These are phyloP conservation scores for Ptilonorhynchus violaceus DNA, from an alignment of 2,113 vertebrate species.

Conservation along the genomic window DNA sequence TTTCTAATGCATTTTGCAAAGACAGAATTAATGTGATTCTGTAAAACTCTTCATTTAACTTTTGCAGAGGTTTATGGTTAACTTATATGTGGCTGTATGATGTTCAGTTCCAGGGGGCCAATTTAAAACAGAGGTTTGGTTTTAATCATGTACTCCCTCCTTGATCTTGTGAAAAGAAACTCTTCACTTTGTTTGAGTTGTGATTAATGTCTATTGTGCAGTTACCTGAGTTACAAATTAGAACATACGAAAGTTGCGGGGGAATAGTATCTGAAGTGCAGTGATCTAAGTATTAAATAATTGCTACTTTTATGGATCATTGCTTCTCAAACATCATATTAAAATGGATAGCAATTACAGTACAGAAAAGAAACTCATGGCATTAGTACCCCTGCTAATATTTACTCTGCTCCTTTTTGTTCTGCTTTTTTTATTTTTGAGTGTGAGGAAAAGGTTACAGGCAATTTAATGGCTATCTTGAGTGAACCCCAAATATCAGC, in stretches of 20 bases:
- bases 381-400: not conserved
- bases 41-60: not conserved
- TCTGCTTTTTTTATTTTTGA: not conserved
- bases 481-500: not conserved
- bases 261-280: not conserved
- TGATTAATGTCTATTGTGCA: not conserved
- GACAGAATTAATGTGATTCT: not conserved
- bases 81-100: not conserved
- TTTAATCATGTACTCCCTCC: not conserved
- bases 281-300: constrained; percentile 15
- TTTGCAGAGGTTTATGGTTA: not conserved
- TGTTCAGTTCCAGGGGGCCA: not conserved
- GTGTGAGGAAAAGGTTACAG: not conserved
- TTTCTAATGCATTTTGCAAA: not conserved
- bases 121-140: not conserved
- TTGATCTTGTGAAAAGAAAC: not conserved
- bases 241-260: not conserved
- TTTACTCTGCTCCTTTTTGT: not conserved
- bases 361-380: not conserved
- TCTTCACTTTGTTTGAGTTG: not conserved
- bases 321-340: not conserved
- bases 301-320: not conserved
- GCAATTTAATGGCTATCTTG: not conserved
- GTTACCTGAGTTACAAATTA: not conserved
- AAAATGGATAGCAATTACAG: not conserved